phyloP scores from a whole-genome alignment of 2,113 vertebrate species.

The Otis tarda region DNA sequence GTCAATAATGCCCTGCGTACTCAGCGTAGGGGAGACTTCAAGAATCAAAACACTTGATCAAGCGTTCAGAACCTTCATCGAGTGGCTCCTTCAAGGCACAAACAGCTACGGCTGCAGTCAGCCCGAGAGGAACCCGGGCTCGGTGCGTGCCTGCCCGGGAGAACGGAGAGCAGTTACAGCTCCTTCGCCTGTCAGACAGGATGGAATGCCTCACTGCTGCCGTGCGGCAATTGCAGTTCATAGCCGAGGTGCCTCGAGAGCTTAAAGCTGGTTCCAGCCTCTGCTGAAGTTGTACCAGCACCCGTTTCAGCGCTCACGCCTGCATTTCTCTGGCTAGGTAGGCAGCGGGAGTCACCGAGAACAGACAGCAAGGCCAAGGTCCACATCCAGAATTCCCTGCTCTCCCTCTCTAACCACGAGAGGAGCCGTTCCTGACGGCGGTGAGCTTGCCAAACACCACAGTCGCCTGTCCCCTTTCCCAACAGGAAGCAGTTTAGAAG shows the following conservation, averaged over 20 bases:
- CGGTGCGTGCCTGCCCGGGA: not conserved
- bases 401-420: not conserved
- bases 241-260: not conserved
- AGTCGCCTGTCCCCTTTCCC: not conserved
- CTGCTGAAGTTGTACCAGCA: not conserved
- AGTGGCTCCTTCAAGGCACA: not conserved
- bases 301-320: fast-evolving
- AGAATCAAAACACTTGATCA: not conserved
- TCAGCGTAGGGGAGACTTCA: fast-evolving
- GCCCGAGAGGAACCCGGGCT: not conserved
- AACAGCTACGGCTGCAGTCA: fast-evolving
- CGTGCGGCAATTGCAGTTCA: fast-evolving
- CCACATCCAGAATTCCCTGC: not conserved
- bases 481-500: not conserved
- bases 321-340: fast-evolving
- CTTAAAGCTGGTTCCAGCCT: not conserved
- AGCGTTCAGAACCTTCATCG: fast-evolving
- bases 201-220: fast-evolving
- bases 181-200: fast-evolving
- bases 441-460: not conserved
- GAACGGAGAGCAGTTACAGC: fast-evolving
- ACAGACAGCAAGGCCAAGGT: not conserved
- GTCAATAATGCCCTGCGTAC: fast-evolving
- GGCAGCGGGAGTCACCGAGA: not conserved
- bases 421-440: too few species aligned